A percentile compares a stretch with the other conserved stretches of the same genome.
Evolutionary conservation across 2,888 invertebrate genomes (phyloP).

Genomic region (Drosophila atroscutellata): DNA sequence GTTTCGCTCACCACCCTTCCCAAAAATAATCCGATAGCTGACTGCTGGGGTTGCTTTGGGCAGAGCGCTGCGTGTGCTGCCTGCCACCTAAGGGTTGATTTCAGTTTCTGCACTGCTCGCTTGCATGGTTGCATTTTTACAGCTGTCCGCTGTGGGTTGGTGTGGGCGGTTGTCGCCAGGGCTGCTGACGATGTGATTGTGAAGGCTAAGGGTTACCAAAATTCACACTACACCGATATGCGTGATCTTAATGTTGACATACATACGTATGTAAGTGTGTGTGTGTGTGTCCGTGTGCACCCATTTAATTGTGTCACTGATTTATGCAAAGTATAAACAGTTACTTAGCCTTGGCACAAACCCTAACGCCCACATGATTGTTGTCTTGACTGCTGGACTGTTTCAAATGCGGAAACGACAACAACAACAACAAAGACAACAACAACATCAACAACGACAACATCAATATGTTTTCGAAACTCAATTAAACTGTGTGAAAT

Average conservation of each 20-base stretch:
- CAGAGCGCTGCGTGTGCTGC: not conserved
- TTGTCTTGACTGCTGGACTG: slow-evolving; percentile 11
- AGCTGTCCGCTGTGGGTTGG: slow-evolving; percentile 35
- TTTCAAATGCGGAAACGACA: slow-evolving; percentile 46
- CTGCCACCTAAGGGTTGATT: slow-evolving; percentile 37
- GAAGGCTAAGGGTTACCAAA: slow-evolving; percentile 17
- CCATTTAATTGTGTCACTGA: slow-evolving; percentile 6
- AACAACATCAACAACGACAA: not conserved
- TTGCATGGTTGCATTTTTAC: slow-evolving; percentile 62
- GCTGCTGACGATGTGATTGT: slow-evolving; percentile 27
- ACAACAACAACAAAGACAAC: slow-evolving; percentile 1
- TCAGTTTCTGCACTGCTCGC: slow-evolving; percentile 19
- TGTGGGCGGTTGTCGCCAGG: slow-evolving; percentile 46
- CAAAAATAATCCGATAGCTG: slow-evolving; percentile 37
- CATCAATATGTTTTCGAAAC: slow-evolving; percentile 10
- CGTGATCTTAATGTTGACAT: slow-evolving; percentile 5
- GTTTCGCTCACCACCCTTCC: slow-evolving; percentile 30
- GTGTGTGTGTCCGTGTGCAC: not conserved
- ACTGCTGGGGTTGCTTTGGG: slow-evolving; percentile 35
- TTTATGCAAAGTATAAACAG: slow-evolving; percentile 18
- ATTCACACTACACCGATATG: not conserved
- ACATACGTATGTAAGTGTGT: not conserved
- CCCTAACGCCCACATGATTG: slow-evolving; percentile 33
- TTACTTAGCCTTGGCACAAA: slow-evolving; percentile 39
- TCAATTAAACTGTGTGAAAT: slow-evolving; percentile 37